Evolutionary conservation across 2,888 invertebrate species (phyloP), one percentile per base, ranked within the genome.

Genomic region (Esperia sulphurella): DNA sequence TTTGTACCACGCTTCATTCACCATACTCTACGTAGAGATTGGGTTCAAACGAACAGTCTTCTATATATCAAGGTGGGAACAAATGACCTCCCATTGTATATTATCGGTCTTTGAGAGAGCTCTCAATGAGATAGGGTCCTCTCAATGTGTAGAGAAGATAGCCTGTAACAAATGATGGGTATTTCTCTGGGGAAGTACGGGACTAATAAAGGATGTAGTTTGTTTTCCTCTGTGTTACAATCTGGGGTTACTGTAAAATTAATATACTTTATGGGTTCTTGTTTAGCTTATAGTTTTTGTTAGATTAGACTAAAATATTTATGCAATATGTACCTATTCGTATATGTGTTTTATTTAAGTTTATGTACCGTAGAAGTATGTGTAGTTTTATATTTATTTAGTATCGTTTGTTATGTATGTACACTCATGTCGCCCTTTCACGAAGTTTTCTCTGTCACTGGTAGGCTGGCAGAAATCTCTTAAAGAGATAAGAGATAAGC

Each of bases 161-260:
- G 35, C n/a, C 5, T n/a, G 35, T 35, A n/a, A 35, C 10, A 35
- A 35, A 35, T 35, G 35, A 35, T n/a, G n/a, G 45, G 38, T 45
- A 45, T 45, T 45, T 45, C 45, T 14, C 45, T 12, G 13, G 45
- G 45, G 45, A 38, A n/a, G n/a, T 12, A 12, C 38, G 45, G 45
- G 38, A n/a, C 9, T 35, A 35, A 35, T 35, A 35, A 35, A 6
- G 31, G 10, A 2, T 31, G 10, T 2, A 35, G 35, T 35, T 35
- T 35, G n/a, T 35, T 35, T 33, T 35, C n/a, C n/a, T 3, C 10
- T 3, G 10, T n/a, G 6, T n/a, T 9, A 35, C 9, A n/a, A 1
- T 35, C 8, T 31, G 3, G 31, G 8, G 31, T 31, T 31, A 31
- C 8, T 31, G 31, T 2, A 10, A 31, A 4, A 10, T 31, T 31